Conservation (phyloP, 2,888 invertebrate genomes). For the Psylliodes chrysocephalus region DNA sequence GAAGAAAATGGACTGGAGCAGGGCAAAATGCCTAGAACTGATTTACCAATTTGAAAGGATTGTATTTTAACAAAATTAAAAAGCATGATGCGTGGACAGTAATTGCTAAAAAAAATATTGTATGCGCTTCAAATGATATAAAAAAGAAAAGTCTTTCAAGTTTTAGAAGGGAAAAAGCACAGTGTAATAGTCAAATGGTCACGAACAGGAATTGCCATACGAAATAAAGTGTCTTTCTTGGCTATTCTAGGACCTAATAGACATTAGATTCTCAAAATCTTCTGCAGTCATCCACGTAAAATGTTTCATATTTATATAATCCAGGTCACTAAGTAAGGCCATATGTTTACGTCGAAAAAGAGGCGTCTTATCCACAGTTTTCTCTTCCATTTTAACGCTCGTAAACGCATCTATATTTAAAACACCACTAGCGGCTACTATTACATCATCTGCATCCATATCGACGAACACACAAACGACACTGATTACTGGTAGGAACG, state of each 20-base stretch:
- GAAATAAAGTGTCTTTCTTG: slow-evolving; percentile 15
- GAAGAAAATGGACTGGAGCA: too few relatives aligned
- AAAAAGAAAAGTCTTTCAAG: too few relatives aligned
- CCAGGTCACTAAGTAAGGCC: too few relatives aligned
- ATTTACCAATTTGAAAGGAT: not conserved
- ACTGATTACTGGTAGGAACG: too few relatives aligned
- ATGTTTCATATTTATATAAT: not conserved
- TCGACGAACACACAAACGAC: not conserved
- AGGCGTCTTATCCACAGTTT: not conserved
- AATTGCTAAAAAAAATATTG: too few relatives aligned
- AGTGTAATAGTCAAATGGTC: not conserved
- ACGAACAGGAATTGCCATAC: slow-evolving; percentile 6
- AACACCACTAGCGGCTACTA: too few relatives aligned
- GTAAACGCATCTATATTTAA: not conserved
- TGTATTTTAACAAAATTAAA: not conserved
- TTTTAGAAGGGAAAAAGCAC: too few relatives aligned
- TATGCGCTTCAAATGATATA: too few relatives aligned
- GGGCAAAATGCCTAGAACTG: too few relatives aligned
- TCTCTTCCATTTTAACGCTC: not conserved
- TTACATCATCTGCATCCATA: not conserved
- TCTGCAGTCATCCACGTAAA: not conserved
- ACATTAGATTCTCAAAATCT: not conserved
- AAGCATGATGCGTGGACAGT: too few relatives aligned
- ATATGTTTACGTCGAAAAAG: not conserved
- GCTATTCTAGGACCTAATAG: slow-evolving; percentile 11